Base-by-base conservation (phyloP, 2,113 vertebrate genomes). In the Hemichromis elongatus region DNA sequence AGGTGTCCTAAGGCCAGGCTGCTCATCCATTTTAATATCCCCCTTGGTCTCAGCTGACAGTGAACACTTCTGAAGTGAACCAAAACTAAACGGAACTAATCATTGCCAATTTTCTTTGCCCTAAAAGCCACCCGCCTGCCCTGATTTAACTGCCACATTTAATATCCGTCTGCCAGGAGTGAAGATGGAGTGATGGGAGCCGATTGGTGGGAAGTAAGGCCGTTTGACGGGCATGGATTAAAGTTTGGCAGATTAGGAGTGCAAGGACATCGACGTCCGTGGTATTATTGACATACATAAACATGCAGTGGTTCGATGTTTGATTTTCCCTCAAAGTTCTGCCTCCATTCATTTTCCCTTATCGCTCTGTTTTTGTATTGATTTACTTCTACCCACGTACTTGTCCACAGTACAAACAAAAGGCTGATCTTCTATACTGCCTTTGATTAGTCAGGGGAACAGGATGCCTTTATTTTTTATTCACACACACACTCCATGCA, bases 91-190 rank as follows among this genome's bases (percentile, higher is more conserved):
- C 54, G 33, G 80, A 88, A 81, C 77, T 89, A 87, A 92, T 93
- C 81, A 88, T 70, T 88, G 86, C 77, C 91, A 91, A 90, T 92
- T 85, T 85, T 61, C 86, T 85, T 82, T 88, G 63, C 77, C 84
- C 79, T 87, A 56, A 90, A 85, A 89, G 83, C 80, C 61, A 7
- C 75, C 75, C 80, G 50, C 79, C 86, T 85, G 79, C 86, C 70
- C 84, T 89, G 90, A 88, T 87, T 79, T 78, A 90, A 85, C 90
- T 89, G 91, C 90, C 93, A 88, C 86, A 55, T 88, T 84, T 84
- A 40, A 90, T 93, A 83, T 91, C 81, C 80, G 81, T 93, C 90
- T 89, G 88, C 84, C 88, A 82, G 77, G 84, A 90, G 79, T 84
- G 52, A 88, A 81, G 80, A 86, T 19, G 5, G 82, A 88, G 66